A percentile compares a stretch with the other conserved stretches of the same genome.
These are phyloP conservation scores for Papilio dardanus DNA, from an alignment of 1,140 invertebrate genomes.

Conservation along the genomic window DNA sequence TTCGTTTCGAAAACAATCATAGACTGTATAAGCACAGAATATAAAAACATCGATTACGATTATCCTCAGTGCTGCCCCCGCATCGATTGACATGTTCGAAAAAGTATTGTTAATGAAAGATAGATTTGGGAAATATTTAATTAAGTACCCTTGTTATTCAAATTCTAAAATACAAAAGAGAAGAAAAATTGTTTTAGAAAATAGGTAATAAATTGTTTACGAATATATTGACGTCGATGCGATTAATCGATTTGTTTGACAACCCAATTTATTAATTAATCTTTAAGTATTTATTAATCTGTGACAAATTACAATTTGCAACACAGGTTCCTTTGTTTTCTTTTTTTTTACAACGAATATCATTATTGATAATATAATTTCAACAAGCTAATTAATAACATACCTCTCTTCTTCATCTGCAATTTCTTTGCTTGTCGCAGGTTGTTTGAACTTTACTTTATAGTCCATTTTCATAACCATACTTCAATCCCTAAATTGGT, in stretches of 20 bases:
- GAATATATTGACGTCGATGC: neutral
- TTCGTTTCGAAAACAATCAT: neutral
- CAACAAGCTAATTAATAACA: constrained; percentile 5
- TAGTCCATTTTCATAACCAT: constrained; percentile 65
- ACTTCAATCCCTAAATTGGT: constrained; percentile 1
- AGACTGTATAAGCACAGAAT: neutral
- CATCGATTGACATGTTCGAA: neutral
- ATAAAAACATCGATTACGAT: neutral
- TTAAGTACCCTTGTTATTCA: too few relatives aligned
- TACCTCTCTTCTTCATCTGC: constrained; percentile 71
- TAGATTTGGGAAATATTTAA: neutral
- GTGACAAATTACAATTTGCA: constrained; percentile 4
- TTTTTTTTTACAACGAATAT: neutral
- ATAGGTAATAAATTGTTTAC: neutral
- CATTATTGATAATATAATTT: neutral
- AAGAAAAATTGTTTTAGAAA: too few relatives aligned
- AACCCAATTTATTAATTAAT: too few relatives aligned
- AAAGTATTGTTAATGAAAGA: neutral
- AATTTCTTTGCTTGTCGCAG: constrained; percentile 60
- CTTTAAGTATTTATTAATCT: constrained; percentile 6
- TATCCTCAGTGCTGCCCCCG: neutral
- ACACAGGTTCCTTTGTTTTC: constrained; percentile 33
- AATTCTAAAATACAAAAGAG: too few relatives aligned
- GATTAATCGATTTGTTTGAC: neutral
- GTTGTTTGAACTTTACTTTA: constrained; percentile 57